Evolutionary conservation across 2,113 vertebrate species (phyloP).

Genomic region (Serilophus lunatus): DNA sequence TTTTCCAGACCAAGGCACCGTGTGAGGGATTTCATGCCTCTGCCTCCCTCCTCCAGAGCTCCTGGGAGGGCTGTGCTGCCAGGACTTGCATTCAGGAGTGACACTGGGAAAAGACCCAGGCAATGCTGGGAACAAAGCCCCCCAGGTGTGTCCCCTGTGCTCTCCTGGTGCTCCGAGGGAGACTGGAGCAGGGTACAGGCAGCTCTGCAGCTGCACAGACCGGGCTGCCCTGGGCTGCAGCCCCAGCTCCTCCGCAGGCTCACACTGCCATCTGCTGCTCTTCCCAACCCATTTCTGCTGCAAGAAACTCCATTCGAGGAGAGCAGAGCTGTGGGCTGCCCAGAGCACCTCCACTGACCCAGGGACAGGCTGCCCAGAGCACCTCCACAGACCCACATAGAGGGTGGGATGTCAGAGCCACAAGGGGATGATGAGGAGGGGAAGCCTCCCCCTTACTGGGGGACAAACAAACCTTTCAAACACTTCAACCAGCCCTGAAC

Average conservation of each 20-base stretch:
- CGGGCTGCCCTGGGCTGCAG: neutral
- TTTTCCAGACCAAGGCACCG: neutral
- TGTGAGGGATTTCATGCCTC: neutral
- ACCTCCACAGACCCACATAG: accelerated
- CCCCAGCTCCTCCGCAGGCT: neutral
- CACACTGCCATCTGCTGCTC: slow-evolving; percentile 28
- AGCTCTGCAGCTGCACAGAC: accelerated
- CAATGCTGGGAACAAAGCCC: neutral
- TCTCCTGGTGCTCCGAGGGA: accelerated
- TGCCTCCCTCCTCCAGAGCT: neutral
- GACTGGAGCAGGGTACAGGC: accelerated
- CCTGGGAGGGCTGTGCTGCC: neutral
- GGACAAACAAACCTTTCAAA: neutral
- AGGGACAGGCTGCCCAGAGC: too few species aligned
- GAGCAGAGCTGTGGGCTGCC: neutral
- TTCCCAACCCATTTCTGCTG: accelerated
- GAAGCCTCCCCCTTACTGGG: neutral
- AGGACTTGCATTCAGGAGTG: neutral
- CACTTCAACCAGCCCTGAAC: neutral
- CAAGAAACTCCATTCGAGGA: neutral
- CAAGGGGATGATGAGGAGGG: neutral
- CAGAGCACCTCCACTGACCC: accelerated
- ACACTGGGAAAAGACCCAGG: neutral
- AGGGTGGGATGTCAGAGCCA: neutral
- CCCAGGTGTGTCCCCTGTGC: accelerated